Percentiles rank a stretch among this genome's conserved stretches.
Evolutionary conservation across 2,888 invertebrate species (phyloP).

Genomic region (Synergus umbraculus): DNA sequence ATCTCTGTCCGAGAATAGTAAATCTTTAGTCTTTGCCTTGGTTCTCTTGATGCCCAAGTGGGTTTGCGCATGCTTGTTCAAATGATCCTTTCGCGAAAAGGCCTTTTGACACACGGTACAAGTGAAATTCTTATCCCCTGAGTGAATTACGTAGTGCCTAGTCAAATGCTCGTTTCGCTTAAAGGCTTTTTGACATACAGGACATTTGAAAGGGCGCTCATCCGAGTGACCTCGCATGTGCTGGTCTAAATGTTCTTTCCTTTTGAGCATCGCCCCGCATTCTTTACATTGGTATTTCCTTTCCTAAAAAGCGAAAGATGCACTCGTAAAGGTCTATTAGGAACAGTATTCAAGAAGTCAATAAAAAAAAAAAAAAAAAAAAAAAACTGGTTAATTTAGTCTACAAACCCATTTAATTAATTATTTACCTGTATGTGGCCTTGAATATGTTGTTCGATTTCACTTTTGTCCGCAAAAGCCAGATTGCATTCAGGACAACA

Average conservation of each 20-base stretch:
- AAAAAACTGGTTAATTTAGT: too few species aligned
- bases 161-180: conserved; percentile 80
- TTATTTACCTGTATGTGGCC: conserved; percentile 71
- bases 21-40: conserved; percentile 68
- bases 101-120: conserved; percentile 78
- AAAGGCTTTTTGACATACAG: conserved; percentile 77
- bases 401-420: background rate
- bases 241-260: conserved; percentile 78
- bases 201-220: conserved; percentile 77
- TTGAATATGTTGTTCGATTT: conserved; percentile 77
- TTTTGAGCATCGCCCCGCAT: conserved; percentile 79
- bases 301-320: conserved; percentile 65
- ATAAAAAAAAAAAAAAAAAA: conserved; percentile 49
- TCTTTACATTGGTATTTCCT: conserved; percentile 78
- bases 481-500: conserved; percentile 78
- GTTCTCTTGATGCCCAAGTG: conserved; percentile 74
- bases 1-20: conserved; percentile 62
- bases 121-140: conserved; percentile 78
- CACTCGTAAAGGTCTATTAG: background rate
- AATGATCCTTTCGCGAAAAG: conserved; percentile 79
- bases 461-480: conserved; percentile 76
- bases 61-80: conserved; percentile 78
- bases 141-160: conserved; percentile 79
- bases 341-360: conserved; percentile 45
- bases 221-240: conserved; percentile 78